These are phyloP conservation scores for Anoura caudifer DNA, from an alignment of 2,113 vertebrate genomes.

Conservation along the genomic window DNA sequence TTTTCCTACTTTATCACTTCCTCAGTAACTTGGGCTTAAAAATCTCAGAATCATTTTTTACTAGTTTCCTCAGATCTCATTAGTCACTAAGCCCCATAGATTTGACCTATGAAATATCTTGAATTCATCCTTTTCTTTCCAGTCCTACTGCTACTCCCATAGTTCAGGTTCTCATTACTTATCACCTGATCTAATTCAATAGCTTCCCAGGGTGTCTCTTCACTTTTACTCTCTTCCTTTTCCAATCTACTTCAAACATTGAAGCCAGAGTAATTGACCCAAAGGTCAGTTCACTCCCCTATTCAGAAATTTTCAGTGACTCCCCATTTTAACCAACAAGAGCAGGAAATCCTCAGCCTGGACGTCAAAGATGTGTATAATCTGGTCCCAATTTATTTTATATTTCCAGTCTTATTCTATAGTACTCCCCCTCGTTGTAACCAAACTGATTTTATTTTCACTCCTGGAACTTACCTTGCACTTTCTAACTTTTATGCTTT, in stretches of 20 bases:
- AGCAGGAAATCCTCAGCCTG: constrained; percentile 60
- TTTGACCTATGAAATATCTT: constrained; percentile 67
- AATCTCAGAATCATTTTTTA: constrained; percentile 57
- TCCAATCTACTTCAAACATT: constrained; percentile 65
- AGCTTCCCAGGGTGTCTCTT: constrained; percentile 70
- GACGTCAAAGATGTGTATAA: constrained; percentile 63
- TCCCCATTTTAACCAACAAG: constrained; percentile 72
- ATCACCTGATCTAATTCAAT: constrained; percentile 70
- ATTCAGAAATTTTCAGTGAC: constrained; percentile 66
- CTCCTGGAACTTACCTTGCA: constrained; percentile 46
- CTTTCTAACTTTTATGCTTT: constrained; percentile 55
- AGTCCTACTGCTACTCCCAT: constrained; percentile 53
- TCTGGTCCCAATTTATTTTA: constrained; percentile 62
- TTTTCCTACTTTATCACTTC: constrained; percentile 34
- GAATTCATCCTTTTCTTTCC: constrained; percentile 66
- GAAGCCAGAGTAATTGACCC: constrained; percentile 71
- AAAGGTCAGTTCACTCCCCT: constrained; percentile 66
- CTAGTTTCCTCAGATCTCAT: constrained; percentile 65
- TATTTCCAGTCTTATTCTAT: constrained; percentile 58
- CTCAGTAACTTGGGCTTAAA: constrained; percentile 46
- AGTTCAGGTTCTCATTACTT: constrained; percentile 68
- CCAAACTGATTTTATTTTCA: constrained; percentile 68
- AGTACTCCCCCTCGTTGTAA: constrained; percentile 33
- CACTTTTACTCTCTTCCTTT: constrained; percentile 67
- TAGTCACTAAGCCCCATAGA: constrained; percentile 61